These are phyloP conservation scores for Hirtodrosophila histrioides DNA, from an alignment of 2,888 invertebrate species.

Conservation along the genomic window DNA sequence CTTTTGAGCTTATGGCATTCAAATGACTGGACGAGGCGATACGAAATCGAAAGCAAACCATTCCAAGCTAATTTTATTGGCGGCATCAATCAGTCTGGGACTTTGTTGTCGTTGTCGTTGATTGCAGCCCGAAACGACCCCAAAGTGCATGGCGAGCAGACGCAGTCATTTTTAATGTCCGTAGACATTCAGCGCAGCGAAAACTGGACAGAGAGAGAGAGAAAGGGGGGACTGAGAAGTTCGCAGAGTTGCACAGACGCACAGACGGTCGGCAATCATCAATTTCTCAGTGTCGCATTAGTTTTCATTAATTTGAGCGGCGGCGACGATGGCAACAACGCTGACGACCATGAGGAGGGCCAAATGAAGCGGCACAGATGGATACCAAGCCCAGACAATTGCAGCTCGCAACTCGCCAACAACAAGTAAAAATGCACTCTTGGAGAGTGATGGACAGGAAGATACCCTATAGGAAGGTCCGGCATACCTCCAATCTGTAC, in stretches of 20 bases:
- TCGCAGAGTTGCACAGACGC: slow-evolving; percentile 43
- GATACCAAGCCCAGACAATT: slow-evolving; percentile 64
- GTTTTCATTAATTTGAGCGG: slow-evolving; percentile 80
- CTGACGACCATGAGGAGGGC: slow-evolving; percentile 16
- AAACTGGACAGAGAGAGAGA: slow-evolving; percentile 2
- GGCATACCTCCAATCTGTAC: no score
- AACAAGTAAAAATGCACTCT: neutral
- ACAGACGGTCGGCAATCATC: slow-evolving; percentile 69
- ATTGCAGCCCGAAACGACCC: slow-evolving; percentile 73
- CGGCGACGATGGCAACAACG: slow-evolving; percentile 37
- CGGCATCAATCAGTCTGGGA: slow-evolving; percentile 73
- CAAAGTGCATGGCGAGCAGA: slow-evolving; percentile 74
- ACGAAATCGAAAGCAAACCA: slow-evolving; percentile 39
- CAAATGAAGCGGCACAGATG: slow-evolving; percentile 73
- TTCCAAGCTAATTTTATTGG: slow-evolving; percentile 70
- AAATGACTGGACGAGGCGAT: slow-evolving; percentile 19
- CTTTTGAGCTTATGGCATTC: slow-evolving; percentile 16
- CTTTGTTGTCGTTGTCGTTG: slow-evolving; percentile 47
- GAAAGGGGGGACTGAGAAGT: neutral
- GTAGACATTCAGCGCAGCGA: slow-evolving; percentile 39
- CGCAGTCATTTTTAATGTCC: slow-evolving; percentile 77
- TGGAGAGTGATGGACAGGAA: no score
- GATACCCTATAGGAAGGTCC: no score
- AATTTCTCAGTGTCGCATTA: slow-evolving; percentile 81
- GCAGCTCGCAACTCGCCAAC: slow-evolving; percentile 39